These are phyloP conservation scores for Melanaphis sacchari DNA, from an alignment of 1,140 invertebrate genomes.

Conservation along the genomic window DNA sequence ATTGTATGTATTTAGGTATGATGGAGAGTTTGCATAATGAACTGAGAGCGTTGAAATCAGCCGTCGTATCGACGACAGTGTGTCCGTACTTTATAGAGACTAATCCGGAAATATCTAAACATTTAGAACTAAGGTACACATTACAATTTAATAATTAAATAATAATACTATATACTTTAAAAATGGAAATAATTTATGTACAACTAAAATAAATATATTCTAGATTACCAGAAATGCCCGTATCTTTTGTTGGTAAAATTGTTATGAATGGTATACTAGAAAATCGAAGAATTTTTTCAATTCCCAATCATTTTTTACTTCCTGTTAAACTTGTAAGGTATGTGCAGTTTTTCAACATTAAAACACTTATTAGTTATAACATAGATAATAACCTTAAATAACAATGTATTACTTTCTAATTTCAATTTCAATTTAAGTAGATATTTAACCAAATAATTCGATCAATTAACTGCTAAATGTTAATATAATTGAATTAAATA, in stretches of 20 bases:
- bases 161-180: background rate
- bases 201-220: background rate
- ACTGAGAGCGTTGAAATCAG: constrained; percentile 45
- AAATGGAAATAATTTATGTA: background rate
- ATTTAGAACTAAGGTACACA: constrained; percentile 58
- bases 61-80: constrained; percentile 57
- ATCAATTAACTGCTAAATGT: background rate
- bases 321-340: constrained; percentile 14
- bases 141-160: background rate
- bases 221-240: constrained; percentile 38
- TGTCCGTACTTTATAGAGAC: constrained; percentile 60
- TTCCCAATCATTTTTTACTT: constrained; percentile 28
- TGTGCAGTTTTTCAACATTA: no score
- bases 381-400: background rate
- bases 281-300: constrained; percentile 48
- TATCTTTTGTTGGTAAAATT: constrained; percentile 20
- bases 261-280: constrained; percentile 35
- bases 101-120: constrained; percentile 25
- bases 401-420: background rate
- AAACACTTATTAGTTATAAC: no score
- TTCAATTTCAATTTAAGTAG: background rate
- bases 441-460: background rate
- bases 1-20: constrained; percentile 50
- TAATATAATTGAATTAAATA: background rate
- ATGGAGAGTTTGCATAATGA: constrained; percentile 59